Base-by-base conservation (phyloP, 2,113 vertebrate genomes). In the Paradoxurus hermaphroditus region DNA sequence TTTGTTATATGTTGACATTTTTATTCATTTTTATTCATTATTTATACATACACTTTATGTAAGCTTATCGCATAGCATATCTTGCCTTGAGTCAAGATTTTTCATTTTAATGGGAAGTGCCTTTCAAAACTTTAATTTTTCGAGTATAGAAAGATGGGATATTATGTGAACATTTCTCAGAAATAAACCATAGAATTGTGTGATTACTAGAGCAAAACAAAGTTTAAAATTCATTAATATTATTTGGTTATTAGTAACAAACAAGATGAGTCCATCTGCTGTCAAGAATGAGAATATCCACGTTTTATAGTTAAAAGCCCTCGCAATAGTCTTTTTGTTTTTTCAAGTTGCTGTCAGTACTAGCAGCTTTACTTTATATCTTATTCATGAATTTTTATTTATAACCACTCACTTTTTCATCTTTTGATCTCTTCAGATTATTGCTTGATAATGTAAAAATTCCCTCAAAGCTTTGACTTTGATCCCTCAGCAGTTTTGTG, bases 371-470 rank as follows among this genome's bases (percentile, higher is more conserved):
- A 53, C 59, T 70, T 95, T 62, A 6, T 65, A n/a, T 79, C n/a
- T 78, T 86, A 36, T 82, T 86, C 25, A 18, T 75, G 49, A 86
- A 21, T 94, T 36, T 72, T 97, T 86, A 49, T 70, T 91, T 81
- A 39, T 67, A 91, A 49, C 23, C 39, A 87, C 49, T 77, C 44
- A 49, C 27, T 87, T 93, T 94, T 90, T 96, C 41, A 51, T 86
- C 79, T 87, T 83, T 78, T 91, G 36, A 56, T 86, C 34, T 96
- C 27, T 44, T 56, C 56, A 39, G 27, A 25, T 81, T 86, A 12
- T 96, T 96, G 46, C 90, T 90, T 86, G 39, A 23, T 62, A 75
- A 62, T 90, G 4, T 70, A 49, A 94, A 96, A 90, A 68, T 36
- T 86, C 85, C 34, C 72, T 75, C 6, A 67, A 82, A 62, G 27